Evolutionary conservation across 2,888 invertebrate genomes (phyloP), one percentile per base, ranked within the genome.

Genomic region (Campoplex capitator): DNA sequence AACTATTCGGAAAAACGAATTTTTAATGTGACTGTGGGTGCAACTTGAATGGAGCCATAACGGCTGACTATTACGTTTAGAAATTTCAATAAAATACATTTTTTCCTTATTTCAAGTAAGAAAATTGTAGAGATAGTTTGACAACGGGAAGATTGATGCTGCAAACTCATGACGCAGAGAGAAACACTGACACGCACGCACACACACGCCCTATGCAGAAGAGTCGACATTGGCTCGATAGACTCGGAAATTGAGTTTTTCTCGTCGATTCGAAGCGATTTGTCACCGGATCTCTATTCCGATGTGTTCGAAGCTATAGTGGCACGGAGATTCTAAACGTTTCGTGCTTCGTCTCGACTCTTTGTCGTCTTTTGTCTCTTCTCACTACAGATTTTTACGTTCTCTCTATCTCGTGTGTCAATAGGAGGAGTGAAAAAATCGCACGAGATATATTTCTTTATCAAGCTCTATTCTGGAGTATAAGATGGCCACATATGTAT

Each of bases 171-270:
- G 56, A 78, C 42, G 7, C 56, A 9, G 38, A 23, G n/a, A 48
- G 45, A 68, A 28, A 70, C 8, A 67, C 23, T 23, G 23, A 54
- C 28, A 16, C 45, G 11, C 54, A 9, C 42, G 58, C 56, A 28
- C 35, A 38, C 28, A 86, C 23, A 23, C 23, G 23, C 23, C 23
- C 23, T 67, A 48, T 68, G 35, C 56, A 68, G 23, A 83, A 54
- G 58, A 56, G 56, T 80, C 71, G 86, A 81, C 79, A 78, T 70
- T 83, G 85, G 80, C 65, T 65, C 85, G 81, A 88, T 88, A 80
- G 81, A 86, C 88, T 85, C 88, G 91, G 90, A 92, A 91, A 92
- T 91, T 90, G 92, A 91, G 91, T 91, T 91, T 83, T 91, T 88
- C 88, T 88, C 76, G 71, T 73, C 86, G 88, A 88, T 78, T 70